A percentile compares a stretch with the other conserved stretches of the same genome.
Conservation (phyloP, 2,888 invertebrate genomes). For the Zygothrica quintamaculata region DNA sequence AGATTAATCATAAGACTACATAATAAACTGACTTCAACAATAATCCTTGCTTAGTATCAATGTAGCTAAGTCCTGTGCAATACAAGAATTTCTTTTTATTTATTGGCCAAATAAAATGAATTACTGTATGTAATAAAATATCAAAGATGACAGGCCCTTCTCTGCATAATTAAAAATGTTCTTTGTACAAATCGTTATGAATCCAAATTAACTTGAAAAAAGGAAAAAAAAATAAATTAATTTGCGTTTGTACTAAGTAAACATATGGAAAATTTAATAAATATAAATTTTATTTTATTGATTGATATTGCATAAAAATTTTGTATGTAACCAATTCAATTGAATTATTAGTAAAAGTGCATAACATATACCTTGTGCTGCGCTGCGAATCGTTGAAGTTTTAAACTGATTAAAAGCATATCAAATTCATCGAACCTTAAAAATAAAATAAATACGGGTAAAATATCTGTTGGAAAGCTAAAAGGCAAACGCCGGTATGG, state of each 20-base stretch:
- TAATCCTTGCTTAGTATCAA: too few relatives aligned
- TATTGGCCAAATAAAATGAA: background rate
- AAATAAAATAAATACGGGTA: slow-evolving; percentile 26
- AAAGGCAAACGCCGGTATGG: slow-evolving; percentile 3
- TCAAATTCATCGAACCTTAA: slow-evolving; percentile 34
- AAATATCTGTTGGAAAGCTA: slow-evolving; percentile 2
- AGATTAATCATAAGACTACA: too few relatives aligned
- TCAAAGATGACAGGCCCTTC: too few relatives aligned
- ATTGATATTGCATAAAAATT: background rate
- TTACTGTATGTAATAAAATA: background rate
- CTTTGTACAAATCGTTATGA: too few relatives aligned
- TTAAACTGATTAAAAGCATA: slow-evolving; percentile 45
- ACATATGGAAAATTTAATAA: background rate
- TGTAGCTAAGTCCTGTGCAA: too few relatives aligned
- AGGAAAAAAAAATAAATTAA: too few relatives aligned
- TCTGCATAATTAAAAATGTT: too few relatives aligned
- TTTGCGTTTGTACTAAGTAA: too few relatives aligned
- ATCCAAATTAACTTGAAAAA: too few relatives aligned
- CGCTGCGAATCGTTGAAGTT: slow-evolving; percentile 13
- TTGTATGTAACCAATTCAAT: background rate
- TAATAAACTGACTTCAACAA: too few relatives aligned
- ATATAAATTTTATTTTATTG: background rate
- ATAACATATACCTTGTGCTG: slow-evolving; percentile 11
- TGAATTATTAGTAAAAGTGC: slow-evolving; percentile 2
- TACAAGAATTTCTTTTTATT: too few relatives aligned